Evolutionary conservation across 2,113 vertebrate species (phyloP).

Genomic region (Dasyprocta punctata): DNA sequence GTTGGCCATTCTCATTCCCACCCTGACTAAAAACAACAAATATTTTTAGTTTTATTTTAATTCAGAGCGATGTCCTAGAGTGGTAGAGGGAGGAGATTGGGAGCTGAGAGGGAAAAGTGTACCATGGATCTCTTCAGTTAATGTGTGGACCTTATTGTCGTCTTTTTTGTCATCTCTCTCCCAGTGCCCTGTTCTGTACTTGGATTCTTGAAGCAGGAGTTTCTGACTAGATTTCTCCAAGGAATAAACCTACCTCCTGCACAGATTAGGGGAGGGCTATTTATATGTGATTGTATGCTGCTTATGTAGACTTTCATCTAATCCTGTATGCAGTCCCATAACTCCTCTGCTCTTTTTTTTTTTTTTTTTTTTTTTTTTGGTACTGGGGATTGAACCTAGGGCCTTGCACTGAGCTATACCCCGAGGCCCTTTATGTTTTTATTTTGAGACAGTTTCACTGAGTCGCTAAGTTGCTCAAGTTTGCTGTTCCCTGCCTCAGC

Average conservation of each 20-base stretch:
- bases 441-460: background rate
- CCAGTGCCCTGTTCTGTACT: background rate
- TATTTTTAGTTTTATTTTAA: background rate
- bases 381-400: background rate
- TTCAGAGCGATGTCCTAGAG: background rate
- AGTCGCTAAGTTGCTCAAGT: background rate
- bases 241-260: background rate
- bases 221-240: background rate
- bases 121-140: background rate
- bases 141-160: background rate
- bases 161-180: background rate
- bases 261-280: background rate
- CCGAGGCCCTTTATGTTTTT: background rate
- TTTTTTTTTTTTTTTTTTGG: background rate
- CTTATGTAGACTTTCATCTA: background rate
- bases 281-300: background rate
- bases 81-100: background rate
- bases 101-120: background rate
- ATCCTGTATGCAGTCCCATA: background rate
- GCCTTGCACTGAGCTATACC: background rate
- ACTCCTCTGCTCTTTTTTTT: background rate
- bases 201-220: background rate
- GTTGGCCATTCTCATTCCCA: background rate
- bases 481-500: background rate
- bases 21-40: background rate